Conservation (phyloP, 2,888 invertebrate species). For the Cenopis cana region DNA sequence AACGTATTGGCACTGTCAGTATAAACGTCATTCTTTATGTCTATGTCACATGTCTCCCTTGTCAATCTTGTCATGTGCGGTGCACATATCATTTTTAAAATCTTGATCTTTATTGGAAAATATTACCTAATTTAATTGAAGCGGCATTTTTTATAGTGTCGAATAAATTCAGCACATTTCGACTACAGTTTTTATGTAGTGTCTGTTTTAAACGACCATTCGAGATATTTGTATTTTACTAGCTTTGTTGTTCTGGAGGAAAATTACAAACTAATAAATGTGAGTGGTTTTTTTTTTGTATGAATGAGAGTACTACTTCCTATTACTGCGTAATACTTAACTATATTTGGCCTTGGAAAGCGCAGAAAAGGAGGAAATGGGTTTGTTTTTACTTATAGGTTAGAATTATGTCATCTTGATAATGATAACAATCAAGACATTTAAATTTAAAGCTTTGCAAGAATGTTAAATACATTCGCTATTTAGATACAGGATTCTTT, state of each 20-base stretch:
- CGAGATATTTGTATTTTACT: background rate
- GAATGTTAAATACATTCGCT: no score
- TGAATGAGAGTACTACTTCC: background rate
- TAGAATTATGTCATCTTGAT: constrained; percentile 21
- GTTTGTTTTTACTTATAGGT: constrained; percentile 17
- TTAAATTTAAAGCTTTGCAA: no score
- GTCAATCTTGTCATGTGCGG: constrained; percentile 7
- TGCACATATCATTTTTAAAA: background rate
- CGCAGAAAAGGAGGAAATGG: background rate
- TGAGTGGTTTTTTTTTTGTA: background rate
- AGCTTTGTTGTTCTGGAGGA: background rate
- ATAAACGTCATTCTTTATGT: background rate
- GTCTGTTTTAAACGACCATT: background rate
- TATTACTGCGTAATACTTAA: constrained; percentile 4
- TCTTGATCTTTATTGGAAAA: background rate
- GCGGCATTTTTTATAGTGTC: background rate
- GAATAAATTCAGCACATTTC: background rate
- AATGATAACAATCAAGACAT: background rate
- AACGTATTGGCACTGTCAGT: background rate
- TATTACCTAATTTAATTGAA: background rate
- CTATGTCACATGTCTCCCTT: background rate
- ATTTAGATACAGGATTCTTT: no score
- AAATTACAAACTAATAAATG: background rate
- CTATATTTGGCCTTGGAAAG: constrained; percentile 4
- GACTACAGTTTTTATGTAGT: background rate